These are phyloP conservation scores for Melipona bicolor DNA, from an alignment of 2,888 invertebrate genomes.

Conservation along the genomic window DNA sequence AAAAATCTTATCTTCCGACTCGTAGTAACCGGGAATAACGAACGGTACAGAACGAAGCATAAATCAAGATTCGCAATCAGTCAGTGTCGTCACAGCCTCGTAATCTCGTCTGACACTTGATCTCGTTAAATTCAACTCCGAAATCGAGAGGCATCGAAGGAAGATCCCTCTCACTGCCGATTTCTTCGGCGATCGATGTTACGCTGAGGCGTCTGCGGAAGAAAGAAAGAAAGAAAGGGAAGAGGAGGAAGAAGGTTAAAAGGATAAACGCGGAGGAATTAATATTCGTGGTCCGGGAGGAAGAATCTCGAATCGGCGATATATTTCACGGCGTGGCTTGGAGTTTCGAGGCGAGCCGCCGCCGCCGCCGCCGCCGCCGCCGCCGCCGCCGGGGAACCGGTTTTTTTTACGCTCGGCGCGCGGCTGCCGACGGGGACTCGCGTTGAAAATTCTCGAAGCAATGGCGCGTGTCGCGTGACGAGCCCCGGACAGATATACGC, in stretches of 20 bases:
- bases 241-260: not conserved
- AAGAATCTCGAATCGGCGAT: conserved; percentile 58
- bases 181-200: not conserved
- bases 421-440: conserved; percentile 33
- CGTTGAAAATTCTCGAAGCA: conserved; percentile 66
- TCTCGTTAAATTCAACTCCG: no score
- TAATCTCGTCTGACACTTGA: no score
- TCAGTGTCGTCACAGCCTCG: no score
- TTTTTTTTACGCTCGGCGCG: conserved; percentile 62
- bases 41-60: no score
- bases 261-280: not conserved
- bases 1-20: no score
- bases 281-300: conserved; percentile 7
- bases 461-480: conserved; percentile 66
- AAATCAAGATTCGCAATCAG: no score
- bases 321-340: conserved; percentile 53
- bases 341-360: conserved; percentile 51
- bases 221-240: not conserved
- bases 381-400: conserved; percentile 59
- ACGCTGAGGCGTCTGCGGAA: not conserved
- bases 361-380: conserved; percentile 21
- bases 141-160: no score
- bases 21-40: no score
- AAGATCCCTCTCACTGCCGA: no score
- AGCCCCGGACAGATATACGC: conserved; percentile 46